Evolutionary conservation across 2,113 vertebrate genomes (phyloP), one percentile per base, ranked within the genome.

Genomic region (Paradoxurus hermaphroditus): DNA sequence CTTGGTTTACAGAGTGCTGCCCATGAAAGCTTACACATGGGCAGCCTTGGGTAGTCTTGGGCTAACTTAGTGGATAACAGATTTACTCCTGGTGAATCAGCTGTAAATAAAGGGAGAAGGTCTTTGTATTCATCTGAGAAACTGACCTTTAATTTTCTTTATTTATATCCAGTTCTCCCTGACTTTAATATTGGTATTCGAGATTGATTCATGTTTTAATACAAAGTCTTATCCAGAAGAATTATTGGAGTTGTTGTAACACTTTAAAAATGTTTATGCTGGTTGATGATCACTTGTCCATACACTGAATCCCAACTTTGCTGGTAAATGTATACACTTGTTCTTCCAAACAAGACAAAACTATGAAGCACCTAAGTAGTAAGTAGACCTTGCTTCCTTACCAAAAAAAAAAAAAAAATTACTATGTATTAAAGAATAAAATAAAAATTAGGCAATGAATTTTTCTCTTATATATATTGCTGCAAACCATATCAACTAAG

Each of bases 21-120:
- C 97, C 75, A n/a, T 84, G 89, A 51, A 96, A 85, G 78, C 63
- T 86, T 97, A 96, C 87, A 96, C 70, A 29, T 5, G 94, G 86
- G 77, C 85, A 97, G 62, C 91, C 70, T 94, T 73, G 15, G 84
- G 78, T 73, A 97, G 53, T 90, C 51, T 96, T 78, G 15, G 72
- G 25, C 75, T 82, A 46, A 95, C 95, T 96, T 95, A 91, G 56
- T 67, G 91, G 96, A 90, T 94, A 89, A 27, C 75, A 98, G 86
- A 98, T 92, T 97, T 97, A 96, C 44, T 97, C 36, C 27, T 86
- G 53, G 18, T 36, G 53, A 97, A 88, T 21, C 39, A 96, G 46
- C 21, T 97, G 34, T 90, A 92, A 98, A 88, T 97, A 97, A 96
- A 96, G 91, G 78, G 89, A 68, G 92, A 95, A 96, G 51, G 90